Percentiles rank a stretch among this genome's conserved stretches.
phyloP scores from a whole-genome alignment of 2,113 vertebrate species.

The Chionis minor region DNA sequence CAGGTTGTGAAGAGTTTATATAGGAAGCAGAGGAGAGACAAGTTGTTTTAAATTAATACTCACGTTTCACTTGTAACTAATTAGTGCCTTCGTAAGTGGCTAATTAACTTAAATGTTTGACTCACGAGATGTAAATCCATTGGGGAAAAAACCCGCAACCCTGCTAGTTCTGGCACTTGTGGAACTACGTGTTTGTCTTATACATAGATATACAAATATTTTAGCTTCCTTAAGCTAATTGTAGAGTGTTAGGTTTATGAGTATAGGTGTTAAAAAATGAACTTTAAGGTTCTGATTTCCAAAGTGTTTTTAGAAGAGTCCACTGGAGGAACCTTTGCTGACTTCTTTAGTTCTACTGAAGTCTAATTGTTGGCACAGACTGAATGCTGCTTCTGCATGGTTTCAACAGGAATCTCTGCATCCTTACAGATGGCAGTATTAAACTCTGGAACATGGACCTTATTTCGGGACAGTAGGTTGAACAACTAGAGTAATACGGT shows the following conservation, averaged over 20 bases:
- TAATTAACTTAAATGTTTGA: constrained; percentile 27
- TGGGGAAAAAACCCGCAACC: not conserved
- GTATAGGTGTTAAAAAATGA: not conserved
- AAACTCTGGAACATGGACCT: not conserved
- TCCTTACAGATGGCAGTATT: not conserved
- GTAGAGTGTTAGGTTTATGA: not conserved
- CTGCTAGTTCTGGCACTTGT: not conserved
- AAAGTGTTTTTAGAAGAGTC: not conserved
- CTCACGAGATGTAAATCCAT: not conserved
- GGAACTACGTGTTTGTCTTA: not conserved
- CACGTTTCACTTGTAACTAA: not conserved
- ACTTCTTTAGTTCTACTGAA: not conserved
- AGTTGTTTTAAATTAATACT: not conserved
- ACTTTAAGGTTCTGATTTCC: not conserved
- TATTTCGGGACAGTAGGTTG: not conserved
- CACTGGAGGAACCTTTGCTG: not conserved
- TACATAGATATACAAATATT: not conserved
- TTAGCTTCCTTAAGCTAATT: not conserved
- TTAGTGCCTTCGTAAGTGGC: not conserved
- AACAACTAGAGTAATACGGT: not conserved
- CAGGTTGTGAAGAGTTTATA: not conserved
- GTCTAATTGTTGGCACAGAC: not conserved
- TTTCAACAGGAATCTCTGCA: not conserved
- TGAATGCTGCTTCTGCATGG: not conserved
- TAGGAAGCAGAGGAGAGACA: not conserved